Percentiles rank a stretch among this genome's conserved stretches.
phyloP scores from a whole-genome alignment of 2,113 vertebrate species.

The Theristicus caerulescens region DNA sequence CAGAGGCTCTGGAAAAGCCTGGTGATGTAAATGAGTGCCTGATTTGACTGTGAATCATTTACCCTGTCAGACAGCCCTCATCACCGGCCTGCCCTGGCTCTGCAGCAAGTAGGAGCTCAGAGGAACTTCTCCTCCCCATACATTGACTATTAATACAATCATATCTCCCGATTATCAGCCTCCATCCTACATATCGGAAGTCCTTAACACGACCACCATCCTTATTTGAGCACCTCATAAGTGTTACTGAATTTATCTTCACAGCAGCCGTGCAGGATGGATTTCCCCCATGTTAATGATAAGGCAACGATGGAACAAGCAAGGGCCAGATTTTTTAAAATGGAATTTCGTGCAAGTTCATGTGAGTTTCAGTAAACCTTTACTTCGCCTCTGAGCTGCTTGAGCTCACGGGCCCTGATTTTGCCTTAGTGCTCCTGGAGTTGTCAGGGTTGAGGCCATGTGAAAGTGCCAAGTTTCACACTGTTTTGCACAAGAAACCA shows the following conservation, averaged over 20 bases:
- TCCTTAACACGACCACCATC: not conserved
- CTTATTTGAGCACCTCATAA: not conserved
- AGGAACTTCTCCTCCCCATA: not conserved
- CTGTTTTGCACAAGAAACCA: slow-evolving; percentile 45
- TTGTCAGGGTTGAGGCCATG: not conserved
- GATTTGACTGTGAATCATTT: slow-evolving; percentile 20
- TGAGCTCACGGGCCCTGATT: not conserved
- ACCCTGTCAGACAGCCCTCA: not conserved
- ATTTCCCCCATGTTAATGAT: not conserved
- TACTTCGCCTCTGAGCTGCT: not conserved
- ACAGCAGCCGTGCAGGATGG: not conserved
- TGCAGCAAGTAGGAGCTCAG: not conserved
- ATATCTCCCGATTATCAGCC: rapidly evolving
- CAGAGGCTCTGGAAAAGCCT: not conserved
- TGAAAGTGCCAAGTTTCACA: slow-evolving; percentile 56
- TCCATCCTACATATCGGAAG: not conserved
- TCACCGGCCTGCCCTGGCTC: not conserved
- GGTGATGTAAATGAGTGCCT: not conserved
- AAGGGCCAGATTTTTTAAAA: not conserved
- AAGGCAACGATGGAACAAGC: not conserved
- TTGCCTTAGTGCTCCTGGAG: not conserved
- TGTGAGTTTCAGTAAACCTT: not conserved
- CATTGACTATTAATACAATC: not conserved
- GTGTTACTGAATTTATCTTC: not conserved
- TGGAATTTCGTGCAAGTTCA: not conserved